phyloP scores from a whole-genome alignment of 2,888 invertebrate species.

The Limenitis arthemis region DNA sequence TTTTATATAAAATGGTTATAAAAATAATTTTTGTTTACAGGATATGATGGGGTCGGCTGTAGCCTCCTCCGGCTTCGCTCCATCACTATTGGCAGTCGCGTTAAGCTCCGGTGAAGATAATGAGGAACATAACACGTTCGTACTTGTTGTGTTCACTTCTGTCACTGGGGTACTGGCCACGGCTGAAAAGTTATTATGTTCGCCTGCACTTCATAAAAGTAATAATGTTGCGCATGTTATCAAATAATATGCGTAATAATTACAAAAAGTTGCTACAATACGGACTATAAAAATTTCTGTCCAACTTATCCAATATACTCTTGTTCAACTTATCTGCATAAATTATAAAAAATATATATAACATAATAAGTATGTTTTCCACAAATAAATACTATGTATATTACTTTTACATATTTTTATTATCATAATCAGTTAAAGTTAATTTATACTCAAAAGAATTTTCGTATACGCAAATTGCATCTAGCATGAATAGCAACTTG shows the following conservation, averaged over 20 bases:
- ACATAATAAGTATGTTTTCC: too few species aligned
- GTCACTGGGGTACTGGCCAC: constrained; percentile 46
- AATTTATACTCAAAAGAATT: too few species aligned
- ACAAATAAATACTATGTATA: too few species aligned
- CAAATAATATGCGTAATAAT: neutral
- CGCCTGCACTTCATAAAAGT: neutral
- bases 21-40: too few species aligned
- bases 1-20: too few species aligned
- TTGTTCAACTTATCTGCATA: neutral
- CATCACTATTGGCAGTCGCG: constrained; percentile 25
- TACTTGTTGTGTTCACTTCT: constrained; percentile 32
- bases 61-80: constrained; percentile 15
- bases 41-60: constrained; percentile 8
- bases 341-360: too few species aligned
- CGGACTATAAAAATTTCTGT: too few species aligned
- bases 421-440: neutral
- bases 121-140: constrained; percentile 47
- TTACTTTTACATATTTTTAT: too few species aligned
- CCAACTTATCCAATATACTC: neutral
- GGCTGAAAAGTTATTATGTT: constrained; percentile 30
- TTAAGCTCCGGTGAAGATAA: constrained; percentile 64
- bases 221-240: neutral
- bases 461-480: too few species aligned
- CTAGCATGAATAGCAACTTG: too few species aligned
- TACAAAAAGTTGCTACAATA: too few species aligned